Base-by-base conservation (phyloP, 2,888 invertebrate genomes). In the Cephus pulcher region DNA sequence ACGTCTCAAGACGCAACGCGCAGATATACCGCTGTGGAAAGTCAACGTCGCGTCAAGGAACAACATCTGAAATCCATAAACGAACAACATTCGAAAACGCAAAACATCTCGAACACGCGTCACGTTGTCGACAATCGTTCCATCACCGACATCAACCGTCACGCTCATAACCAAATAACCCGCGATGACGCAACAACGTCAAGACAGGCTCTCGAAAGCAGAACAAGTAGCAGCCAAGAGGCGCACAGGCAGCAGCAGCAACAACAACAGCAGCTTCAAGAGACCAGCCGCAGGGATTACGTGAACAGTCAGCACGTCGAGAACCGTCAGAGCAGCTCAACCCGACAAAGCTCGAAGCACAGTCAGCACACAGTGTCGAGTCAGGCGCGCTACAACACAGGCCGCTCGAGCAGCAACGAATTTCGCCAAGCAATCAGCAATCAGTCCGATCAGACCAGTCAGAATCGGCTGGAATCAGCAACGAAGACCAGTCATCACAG, bases 401-500 rank as follows among this genome's bases (percentile, higher is more conserved):
- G 81, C 32, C 93, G 93, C 69, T 92, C 92, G 82, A 94, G 92
- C 34, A 94, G 94, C 82, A 90, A 92, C 3, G 94, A 94, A 84
- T 94, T 94, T 83, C 92, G 93, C 83, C 92, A 92, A 84, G 93
- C 94, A 1, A 93, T 94, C 89, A 78, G 82, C 33, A 87, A 86
- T 1, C 84, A 86, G n/a, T 77, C 84, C 3, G 75, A 34, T 15
- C 35, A 74, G 1, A 86, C 86, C 23, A 83, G 82, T 1, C 81
- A 82, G 23, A 84, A 84, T 6, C 56, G 82, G 4, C 86, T 88
- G 56, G 84, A 88, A 0, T 70, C 78, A 0, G 56, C 83, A 0
- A 69, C 69, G 40, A 89, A 89, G 74, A 84, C 84, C 11, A 84
- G 82, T 82, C 95, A 96, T 88, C 97, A 96, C 87, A 94, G 96